These are phyloP conservation scores for Scaptomyza graminum DNA, from an alignment of 1,140 invertebrate species.

Conservation along the genomic window DNA sequence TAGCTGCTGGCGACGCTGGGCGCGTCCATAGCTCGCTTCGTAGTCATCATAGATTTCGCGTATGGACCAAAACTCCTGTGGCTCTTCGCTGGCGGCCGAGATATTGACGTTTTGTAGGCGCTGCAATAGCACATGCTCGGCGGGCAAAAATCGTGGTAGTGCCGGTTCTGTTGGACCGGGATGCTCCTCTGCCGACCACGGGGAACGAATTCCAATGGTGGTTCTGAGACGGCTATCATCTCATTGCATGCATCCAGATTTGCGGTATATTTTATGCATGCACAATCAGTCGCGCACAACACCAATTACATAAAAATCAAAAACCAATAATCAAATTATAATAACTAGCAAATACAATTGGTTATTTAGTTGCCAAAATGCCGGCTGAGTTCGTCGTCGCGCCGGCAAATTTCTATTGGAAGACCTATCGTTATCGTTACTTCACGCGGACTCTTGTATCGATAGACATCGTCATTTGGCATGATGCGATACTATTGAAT, in stretches of 20 bases:
- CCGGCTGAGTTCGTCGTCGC: constrained; percentile 36
- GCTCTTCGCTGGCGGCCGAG: constrained; percentile 85
- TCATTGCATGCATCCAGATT: constrained; percentile 76
- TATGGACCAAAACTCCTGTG: constrained; percentile 89
- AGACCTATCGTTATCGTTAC: constrained; percentile 13
- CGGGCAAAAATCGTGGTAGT: constrained; percentile 72
- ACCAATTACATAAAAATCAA: constrained; percentile 8
- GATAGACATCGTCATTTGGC: background rate
- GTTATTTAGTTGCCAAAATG: constrained; percentile 26
- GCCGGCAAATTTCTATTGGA: constrained; percentile 53
- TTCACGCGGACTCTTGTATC: background rate
- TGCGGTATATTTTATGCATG: constrained; percentile 38
- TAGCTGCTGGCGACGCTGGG: constrained; percentile 57
- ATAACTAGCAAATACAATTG: constrained; percentile 9
- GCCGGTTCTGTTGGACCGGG: constrained; percentile 86
- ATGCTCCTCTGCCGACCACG: constrained; percentile 91
- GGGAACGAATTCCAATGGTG: constrained; percentile 91
- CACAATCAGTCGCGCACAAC: constrained; percentile 17
- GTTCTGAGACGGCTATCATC: constrained; percentile 78
- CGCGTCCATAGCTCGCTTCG: constrained; percentile 52
- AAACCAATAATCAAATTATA: constrained; percentile 11
- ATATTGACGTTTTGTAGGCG: constrained; percentile 89
- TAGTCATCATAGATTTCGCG: constrained; percentile 84
- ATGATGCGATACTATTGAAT: too few species aligned
- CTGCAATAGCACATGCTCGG: constrained; percentile 87